These are phyloP conservation scores for Cavia aperea DNA, from an alignment of 2,113 vertebrate genomes.

Conservation along the genomic window DNA sequence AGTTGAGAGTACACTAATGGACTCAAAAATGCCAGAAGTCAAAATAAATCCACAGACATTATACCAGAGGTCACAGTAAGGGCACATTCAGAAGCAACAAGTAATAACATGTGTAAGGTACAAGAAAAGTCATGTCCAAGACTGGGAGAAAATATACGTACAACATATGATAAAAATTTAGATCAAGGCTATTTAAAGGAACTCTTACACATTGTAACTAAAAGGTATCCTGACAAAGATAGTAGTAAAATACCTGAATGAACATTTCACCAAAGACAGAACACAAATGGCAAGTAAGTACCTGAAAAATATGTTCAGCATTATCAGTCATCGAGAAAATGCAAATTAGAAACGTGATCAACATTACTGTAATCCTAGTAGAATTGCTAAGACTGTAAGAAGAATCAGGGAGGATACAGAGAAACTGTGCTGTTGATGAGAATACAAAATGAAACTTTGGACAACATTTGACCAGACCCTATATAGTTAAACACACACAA, in stretches of 20 bases:
- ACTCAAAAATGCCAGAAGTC: background rate
- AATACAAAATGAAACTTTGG: background rate
- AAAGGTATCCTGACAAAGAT: conserved; percentile 9
- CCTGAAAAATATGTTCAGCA: background rate
- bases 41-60: background rate
- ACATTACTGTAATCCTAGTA: background rate
- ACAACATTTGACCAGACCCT: background rate
- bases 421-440: background rate
- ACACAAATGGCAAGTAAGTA: background rate
- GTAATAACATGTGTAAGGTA: background rate
- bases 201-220: background rate
- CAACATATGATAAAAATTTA: background rate
- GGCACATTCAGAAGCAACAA: background rate
- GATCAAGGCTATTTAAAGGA: conserved; percentile 14
- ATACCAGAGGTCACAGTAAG: background rate
- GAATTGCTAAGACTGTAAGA: background rate
- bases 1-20: background rate
- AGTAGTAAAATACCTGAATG: background rate
- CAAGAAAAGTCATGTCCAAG: background rate
- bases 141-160: background rate
- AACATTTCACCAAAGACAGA: background rate
- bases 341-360: background rate
- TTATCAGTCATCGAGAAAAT: background rate
- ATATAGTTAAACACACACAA: background rate
- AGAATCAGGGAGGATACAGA: background rate